phyloP scores from a whole-genome alignment of 2,113 vertebrate species.

The Chionomys nivalis region DNA sequence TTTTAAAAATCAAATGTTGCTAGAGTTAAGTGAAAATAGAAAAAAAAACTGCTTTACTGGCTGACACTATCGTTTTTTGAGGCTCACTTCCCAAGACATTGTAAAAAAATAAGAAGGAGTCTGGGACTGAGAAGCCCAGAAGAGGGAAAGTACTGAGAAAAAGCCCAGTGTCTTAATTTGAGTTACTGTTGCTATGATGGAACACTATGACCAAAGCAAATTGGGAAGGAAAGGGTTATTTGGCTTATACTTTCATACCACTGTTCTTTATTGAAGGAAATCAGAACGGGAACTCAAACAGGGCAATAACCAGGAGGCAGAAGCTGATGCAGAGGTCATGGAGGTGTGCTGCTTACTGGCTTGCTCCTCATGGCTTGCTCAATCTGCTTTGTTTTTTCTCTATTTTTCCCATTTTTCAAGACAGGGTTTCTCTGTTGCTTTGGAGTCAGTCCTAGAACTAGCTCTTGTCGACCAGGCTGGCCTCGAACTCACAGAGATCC shows the following conservation, averaged over 20 bases:
- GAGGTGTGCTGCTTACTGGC: background rate
- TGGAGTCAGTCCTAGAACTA: too few relatives aligned
- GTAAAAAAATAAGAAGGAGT: background rate
- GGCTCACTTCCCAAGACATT: background rate
- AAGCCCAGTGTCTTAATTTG: background rate
- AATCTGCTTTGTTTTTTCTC: too few relatives aligned
- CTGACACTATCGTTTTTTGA: background rate
- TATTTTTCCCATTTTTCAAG: too few relatives aligned
- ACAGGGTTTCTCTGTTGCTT: too few relatives aligned
- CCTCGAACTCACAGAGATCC: too few relatives aligned
- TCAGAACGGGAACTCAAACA: background rate
- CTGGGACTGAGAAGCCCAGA: background rate
- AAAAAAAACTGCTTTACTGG: background rate
- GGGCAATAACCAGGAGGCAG: background rate
- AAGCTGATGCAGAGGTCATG: background rate
- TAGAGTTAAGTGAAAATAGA: background rate
- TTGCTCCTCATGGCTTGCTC: background rate
- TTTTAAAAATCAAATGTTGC: background rate
- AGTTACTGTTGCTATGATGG: background rate
- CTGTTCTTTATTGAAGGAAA: background rate
- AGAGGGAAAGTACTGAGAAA: background rate
- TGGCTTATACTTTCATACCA: background rate
- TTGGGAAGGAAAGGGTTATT: background rate
- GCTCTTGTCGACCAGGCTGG: too few relatives aligned
- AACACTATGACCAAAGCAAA: background rate